Base-by-base conservation (phyloP, 2,113 vertebrate species). In the Ptilorrhoa leucosticta region DNA sequence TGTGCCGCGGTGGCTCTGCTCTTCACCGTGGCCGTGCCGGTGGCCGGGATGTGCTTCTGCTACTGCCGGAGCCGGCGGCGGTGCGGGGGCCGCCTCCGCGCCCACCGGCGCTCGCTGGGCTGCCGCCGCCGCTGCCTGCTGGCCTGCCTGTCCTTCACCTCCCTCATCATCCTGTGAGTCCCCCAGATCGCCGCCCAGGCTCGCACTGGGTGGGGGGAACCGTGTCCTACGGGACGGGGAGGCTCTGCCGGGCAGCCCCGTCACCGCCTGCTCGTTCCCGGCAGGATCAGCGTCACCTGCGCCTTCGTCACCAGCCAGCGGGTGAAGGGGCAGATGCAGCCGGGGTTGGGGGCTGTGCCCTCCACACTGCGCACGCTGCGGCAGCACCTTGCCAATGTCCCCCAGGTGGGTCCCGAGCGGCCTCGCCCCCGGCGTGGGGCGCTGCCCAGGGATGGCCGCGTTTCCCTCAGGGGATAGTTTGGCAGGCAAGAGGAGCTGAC, bases 101-200 rank as follows among this genome's bases (percentile, higher is more conserved):
- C 83, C 4, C 97, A 98, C 65, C 97, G 94, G 70, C 97, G 97
- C 54, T 96, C 97, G 0, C 70, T 97, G 76, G 88, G 96, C 90
- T 97, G 97, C 56, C 92, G 94, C 35, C 97, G 98, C 4, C 94
- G 82, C 69, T 73, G 94, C 50, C 96, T 98, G 96, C 87, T 97
- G 86, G 13, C 70, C 64, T 97, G 97, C 84, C 97, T 98, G 48
- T 95, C 98, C 92, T 61, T 98, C 83, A 98, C 95, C 75, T 98
- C 98, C 37, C 80, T 98, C 33, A 4, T 98, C 82, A 97, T 98
- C 69, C 97, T 98, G 98, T 98, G 96, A 98, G 97, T 70, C 11
- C 37, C 44, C 13, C 17, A 4, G 2, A 57, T 3, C 40, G 6
- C 17, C 22, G 33, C 23, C 2, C 1, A 4, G 45, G 7, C 16